Base-by-base conservation (phyloP, 2,797 vertebrate genomes). In the Eutrigla gurnardus region DNA sequence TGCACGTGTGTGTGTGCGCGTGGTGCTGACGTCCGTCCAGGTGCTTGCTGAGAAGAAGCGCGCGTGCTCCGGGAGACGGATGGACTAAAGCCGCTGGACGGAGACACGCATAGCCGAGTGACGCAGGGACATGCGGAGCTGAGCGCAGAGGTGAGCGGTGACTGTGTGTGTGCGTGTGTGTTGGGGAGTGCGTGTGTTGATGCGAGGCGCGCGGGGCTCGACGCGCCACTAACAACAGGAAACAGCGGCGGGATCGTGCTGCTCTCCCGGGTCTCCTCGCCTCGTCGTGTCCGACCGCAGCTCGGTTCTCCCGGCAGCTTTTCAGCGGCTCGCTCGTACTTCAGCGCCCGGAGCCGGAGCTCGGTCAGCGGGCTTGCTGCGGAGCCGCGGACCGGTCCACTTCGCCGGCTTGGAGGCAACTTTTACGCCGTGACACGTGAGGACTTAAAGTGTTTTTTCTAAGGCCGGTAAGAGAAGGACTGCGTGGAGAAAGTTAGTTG, bases 51-150 rank as follows among this genome's bases (percentile, higher is more conserved):
- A 81, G 46, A 61, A 59, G 40, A 4, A 5, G 80, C 74, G 46
- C 75, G 68, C 79, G 63, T 53, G 88, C 77, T 80, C 47, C 65
- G 7, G 68, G 77, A 69, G 58, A 70, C 15, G 11, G 59, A 80
- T 80, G 86, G 75, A 87, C 74, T 80, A 84, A 90, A 68, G 25
- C 89, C 88, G 86, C 90, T 79, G 88, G 88, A 86, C 87, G 88
- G 87, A 83, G 62, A 75, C 53, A 53, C 65, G 49, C 47, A 40
- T 63, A 46, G 32, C 42, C 15, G n/a, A 17, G 46, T 47, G 14
- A 62, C 47, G 9, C 67, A 70, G 32, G 40, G 32, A 50, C 72
- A 72, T 53, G 77, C 80, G 59, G 72, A 55, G 73, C 55, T 65
- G 75, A 81, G 70, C 25, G 1, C 25, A 62, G 70, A 87, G 86